These are phyloP conservation scores for Acanthurus leucopareius DNA, from an alignment of 2,797 vertebrate genomes.

Conservation along the genomic window DNA sequence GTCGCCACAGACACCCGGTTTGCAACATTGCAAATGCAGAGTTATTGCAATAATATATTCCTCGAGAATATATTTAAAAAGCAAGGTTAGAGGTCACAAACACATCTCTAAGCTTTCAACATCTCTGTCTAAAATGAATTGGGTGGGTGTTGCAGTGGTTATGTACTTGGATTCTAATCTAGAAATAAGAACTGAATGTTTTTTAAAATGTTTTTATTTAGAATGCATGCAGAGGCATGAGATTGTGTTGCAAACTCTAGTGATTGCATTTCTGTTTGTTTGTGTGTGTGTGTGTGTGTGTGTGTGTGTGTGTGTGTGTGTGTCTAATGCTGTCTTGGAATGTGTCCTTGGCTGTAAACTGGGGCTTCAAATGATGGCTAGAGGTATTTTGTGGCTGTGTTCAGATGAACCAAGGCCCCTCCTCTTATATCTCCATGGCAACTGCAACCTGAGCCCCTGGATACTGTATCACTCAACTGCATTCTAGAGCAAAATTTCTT, in stretches of 20 bases:
- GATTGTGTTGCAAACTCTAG: constrained; percentile 40
- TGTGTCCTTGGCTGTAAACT: constrained; percentile 76
- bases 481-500: constrained; percentile 57
- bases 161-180: constrained; percentile 36
- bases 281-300: constrained; percentile 20
- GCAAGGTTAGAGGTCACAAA: neutral
- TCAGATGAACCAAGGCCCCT: constrained; percentile 56
- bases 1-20: no score
- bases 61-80: neutral
- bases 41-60: no score
- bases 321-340: constrained; percentile 68
- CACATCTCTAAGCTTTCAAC: neutral
- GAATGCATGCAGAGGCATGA: constrained; percentile 9
- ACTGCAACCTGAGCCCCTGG: constrained; percentile 75
- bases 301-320: constrained; percentile 6
- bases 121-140: constrained; percentile 27
- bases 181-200: constrained; percentile 18
- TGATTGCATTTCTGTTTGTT: neutral
- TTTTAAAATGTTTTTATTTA: constrained; percentile 40
- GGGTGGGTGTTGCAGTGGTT: constrained; percentile 22
- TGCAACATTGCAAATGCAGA: no score
- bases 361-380: constrained; percentile 75
- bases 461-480: constrained; percentile 65
- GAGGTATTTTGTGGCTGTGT: constrained; percentile 63
- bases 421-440: constrained; percentile 64